Evolutionary conservation across 1,140 invertebrate genomes (phyloP).

Genomic region (Ruditapes philippinarum): DNA sequence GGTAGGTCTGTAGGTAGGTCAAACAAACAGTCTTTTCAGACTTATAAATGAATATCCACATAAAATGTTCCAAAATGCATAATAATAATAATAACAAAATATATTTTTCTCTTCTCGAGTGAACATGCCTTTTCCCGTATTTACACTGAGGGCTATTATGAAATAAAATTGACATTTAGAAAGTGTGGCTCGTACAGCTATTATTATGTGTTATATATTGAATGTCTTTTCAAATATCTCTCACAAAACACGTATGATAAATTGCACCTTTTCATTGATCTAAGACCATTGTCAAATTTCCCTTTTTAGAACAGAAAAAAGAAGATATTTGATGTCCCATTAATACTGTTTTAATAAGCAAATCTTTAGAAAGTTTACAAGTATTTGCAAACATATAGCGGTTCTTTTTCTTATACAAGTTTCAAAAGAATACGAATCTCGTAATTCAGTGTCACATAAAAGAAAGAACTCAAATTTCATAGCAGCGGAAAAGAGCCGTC

Average conservation of each 20-base stretch:
- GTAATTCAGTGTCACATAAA: background rate
- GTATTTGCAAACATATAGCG: background rate
- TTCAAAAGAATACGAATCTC: background rate
- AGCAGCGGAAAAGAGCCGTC: background rate
- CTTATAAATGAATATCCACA: too few relatives aligned
- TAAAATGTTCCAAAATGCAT: too few relatives aligned
- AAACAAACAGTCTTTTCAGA: too few relatives aligned
- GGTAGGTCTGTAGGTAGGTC: too few relatives aligned
- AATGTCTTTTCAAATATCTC: background rate
- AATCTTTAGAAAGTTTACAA: background rate
- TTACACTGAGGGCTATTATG: too few relatives aligned
- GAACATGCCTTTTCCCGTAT: too few relatives aligned
- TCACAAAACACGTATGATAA: background rate
- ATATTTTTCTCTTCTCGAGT: too few relatives aligned
- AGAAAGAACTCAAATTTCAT: background rate
- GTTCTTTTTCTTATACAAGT: background rate
- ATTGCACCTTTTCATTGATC: constrained; percentile 2
- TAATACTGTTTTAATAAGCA: background rate
- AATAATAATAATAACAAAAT: too few relatives aligned
- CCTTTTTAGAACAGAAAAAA: background rate
- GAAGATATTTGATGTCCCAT: background rate
- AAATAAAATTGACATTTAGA: too few relatives aligned
- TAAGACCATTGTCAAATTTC: background rate
- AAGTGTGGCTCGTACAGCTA: too few relatives aligned
- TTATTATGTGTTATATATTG: too few relatives aligned